A percentile compares a stretch with the other conserved stretches of the same genome.
These are phyloP conservation scores for Cheilosia vulpina DNA, from an alignment of 2,888 invertebrate genomes.

Conservation along the genomic window DNA sequence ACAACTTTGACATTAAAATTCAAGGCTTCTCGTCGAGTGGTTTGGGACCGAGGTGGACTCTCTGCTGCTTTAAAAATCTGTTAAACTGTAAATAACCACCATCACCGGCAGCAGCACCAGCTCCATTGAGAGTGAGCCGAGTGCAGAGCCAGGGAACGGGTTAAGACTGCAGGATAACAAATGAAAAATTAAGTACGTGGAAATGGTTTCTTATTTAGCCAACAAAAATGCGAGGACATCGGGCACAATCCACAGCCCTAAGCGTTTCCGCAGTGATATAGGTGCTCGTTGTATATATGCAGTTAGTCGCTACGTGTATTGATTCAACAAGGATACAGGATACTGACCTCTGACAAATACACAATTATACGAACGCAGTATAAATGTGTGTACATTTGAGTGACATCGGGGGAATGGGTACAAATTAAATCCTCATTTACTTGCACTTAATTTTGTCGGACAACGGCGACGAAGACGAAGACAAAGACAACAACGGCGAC, in stretches of 20 bases:
- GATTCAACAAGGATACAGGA: conserved; percentile 50
- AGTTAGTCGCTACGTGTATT: conserved; percentile 17
- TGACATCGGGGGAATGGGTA: conserved; percentile 27
- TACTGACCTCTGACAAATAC: conserved; percentile 67
- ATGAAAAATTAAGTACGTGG: conserved; percentile 67
- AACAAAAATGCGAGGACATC: background rate
- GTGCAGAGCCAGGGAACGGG: background rate
- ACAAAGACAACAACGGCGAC: conserved; percentile 14
- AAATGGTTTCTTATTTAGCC: conserved; percentile 54
- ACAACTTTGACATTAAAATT: conserved; percentile 74
- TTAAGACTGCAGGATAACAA: conserved; percentile 49
- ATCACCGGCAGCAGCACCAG: background rate
- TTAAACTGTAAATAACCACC: conserved; percentile 61
- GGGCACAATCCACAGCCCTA: background rate
- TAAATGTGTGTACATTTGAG: conserved; percentile 18
- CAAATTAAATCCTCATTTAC: conserved; percentile 67
- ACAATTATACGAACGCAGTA: conserved; percentile 11
- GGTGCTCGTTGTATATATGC: background rate
- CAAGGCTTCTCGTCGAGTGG: conserved; percentile 53
- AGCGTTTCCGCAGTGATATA: conserved; percentile 21
- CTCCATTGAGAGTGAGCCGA: conserved; percentile 20
- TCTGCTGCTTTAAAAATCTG: conserved; percentile 50
- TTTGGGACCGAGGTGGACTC: conserved; percentile 2
- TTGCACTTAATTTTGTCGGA: conserved; percentile 52
- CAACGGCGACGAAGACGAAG: conserved; percentile 17